Conservation (phyloP, 2,113 vertebrate species). For the Salvator merianae region DNA sequence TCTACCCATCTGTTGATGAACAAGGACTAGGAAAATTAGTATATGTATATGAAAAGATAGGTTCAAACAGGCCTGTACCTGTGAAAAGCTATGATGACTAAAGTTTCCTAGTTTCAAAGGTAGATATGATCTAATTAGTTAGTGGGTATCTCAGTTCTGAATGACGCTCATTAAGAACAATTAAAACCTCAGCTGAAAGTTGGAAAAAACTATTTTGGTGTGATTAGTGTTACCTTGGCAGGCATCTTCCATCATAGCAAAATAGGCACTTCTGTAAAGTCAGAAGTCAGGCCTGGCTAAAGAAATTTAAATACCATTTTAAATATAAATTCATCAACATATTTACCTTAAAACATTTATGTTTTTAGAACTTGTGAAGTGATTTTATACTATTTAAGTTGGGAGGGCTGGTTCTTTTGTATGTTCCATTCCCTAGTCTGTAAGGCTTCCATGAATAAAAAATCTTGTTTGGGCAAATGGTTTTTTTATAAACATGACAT, state of each 20-base stretch:
- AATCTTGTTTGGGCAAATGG: not conserved
- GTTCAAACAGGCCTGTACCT: not conserved
- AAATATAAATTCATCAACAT: not conserved
- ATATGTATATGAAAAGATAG: not conserved
- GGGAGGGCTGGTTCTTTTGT: not conserved
- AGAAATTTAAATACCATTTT: not conserved
- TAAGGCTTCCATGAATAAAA: not conserved
- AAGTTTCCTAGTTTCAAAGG: not conserved
- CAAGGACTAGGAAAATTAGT: not conserved
- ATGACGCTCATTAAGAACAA: not conserved
- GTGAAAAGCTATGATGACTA: not conserved
- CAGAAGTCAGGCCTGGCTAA: not conserved
- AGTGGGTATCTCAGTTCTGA: not conserved
- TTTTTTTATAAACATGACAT: not conserved
- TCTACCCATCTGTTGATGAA: not conserved
- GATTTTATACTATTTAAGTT: not conserved
- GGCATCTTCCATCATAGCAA: too few relatives aligned
- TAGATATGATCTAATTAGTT: not conserved
- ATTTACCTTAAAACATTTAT: not conserved
- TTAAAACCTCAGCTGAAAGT: not conserved
- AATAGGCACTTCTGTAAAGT: not conserved
- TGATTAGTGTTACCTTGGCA: not conserved
- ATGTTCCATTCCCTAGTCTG: not conserved
- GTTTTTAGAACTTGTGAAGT: not conserved
- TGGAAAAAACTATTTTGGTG: not conserved